Percentiles rank a stretch among this genome's conserved stretches.
These are phyloP conservation scores for Perodicticus potto DNA, from an alignment of 2,797 vertebrate genomes.

Conservation along the genomic window DNA sequence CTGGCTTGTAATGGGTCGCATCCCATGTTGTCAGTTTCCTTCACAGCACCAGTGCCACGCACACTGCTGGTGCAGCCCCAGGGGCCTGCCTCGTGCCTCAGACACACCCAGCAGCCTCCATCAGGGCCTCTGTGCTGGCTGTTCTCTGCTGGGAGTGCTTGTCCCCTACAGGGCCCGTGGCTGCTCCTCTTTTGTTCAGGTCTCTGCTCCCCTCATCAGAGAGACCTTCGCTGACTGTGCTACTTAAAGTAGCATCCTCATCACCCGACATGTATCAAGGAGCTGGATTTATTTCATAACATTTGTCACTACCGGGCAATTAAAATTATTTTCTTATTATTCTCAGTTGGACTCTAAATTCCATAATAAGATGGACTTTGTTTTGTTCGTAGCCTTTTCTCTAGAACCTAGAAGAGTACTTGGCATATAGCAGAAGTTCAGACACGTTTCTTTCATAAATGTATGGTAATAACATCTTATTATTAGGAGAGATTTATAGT, in stretches of 20 bases:
- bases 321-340: not conserved
- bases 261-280: not conserved
- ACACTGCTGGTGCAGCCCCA: not conserved
- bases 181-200: not conserved
- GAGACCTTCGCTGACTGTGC: not conserved
- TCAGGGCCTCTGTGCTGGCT: not conserved
- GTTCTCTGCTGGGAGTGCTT: not conserved
- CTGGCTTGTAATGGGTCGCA: not conserved
- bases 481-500: not conserved
- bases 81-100: not conserved
- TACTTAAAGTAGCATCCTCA: not conserved
- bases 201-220: not conserved
- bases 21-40: not conserved
- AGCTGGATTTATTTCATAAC: not conserved
- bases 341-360: not conserved
- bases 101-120: not conserved
- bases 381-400: not conserved
- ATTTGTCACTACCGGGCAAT: not conserved
- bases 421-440: not conserved
- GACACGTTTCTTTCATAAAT: conserved; percentile 9
- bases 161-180: not conserved
- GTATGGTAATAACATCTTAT: not conserved
- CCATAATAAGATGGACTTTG: not conserved
- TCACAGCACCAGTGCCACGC: not conserved
- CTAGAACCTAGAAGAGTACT: not conserved